Evolutionary conservation across 1,140 invertebrate species (phyloP).

Genomic region (Physella acuta): DNA sequence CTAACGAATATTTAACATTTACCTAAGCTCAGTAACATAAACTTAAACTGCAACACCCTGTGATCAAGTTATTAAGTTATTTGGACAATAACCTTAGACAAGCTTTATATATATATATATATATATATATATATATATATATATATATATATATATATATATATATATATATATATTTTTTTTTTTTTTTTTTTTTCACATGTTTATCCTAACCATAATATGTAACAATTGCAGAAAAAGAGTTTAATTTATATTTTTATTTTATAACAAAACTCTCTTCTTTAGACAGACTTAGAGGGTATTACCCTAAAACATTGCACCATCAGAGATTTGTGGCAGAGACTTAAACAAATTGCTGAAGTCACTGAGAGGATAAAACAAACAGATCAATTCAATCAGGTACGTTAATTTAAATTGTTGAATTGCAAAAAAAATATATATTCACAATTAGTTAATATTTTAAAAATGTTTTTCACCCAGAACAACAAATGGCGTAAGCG

Average conservation of each 20-base stretch:
- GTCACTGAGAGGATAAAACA: slow-evolving; percentile 28
- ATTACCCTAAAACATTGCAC: slow-evolving; percentile 29
- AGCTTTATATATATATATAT: neutral
- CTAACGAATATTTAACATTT: too few species aligned
- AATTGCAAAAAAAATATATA: too few species aligned
- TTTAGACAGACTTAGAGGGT: slow-evolving; percentile 26
- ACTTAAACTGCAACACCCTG: too few species aligned
- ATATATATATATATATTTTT: neutral
- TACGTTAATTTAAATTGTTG: slow-evolving; percentile 4
- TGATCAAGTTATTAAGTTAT: too few species aligned
- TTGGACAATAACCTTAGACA: too few species aligned
- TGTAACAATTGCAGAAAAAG: neutral
- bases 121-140: neutral
- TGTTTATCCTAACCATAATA: neutral
- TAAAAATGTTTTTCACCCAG: slow-evolving; percentile 13
- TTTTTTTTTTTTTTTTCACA: neutral
- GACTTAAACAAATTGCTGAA: slow-evolving; percentile 35
- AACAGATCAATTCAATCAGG: slow-evolving; percentile 35
- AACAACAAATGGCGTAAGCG: slow-evolving; percentile 28
- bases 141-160: neutral
- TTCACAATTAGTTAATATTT: too few species aligned
- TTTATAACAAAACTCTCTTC: neutral
- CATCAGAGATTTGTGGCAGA: slow-evolving; percentile 28
- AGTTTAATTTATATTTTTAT: neutral
- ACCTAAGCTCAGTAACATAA: too few species aligned